A percentile compares a stretch with the other conserved stretches of the same genome.
Conservation (phyloP, 2,888 invertebrate genomes). For the Amphipoea oculea region DNA sequence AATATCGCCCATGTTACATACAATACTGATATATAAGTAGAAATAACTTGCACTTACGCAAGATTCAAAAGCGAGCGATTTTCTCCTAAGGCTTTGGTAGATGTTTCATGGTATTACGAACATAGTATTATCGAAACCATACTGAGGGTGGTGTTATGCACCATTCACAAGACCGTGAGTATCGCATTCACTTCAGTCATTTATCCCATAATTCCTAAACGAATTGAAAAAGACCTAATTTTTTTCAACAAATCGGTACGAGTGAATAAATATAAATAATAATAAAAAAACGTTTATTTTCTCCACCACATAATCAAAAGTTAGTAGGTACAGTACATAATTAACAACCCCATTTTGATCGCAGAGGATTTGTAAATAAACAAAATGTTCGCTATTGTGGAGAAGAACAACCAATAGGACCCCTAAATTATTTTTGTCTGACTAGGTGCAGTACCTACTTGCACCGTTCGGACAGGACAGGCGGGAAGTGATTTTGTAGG, state of each 20-base stretch:
- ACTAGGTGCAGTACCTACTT: background rate
- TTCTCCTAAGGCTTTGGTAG: background rate
- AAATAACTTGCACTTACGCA: background rate
- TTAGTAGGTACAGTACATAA: too few relatives aligned
- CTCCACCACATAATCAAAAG: too few relatives aligned
- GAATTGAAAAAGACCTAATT: background rate
- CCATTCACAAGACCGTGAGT: background rate
- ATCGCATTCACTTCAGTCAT: background rate
- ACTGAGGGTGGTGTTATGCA: background rate
- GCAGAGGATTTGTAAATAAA: background rate
- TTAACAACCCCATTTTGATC: background rate
- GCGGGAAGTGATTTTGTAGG: too few relatives aligned
- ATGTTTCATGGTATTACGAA: background rate
- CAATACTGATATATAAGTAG: background rate
- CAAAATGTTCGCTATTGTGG: background rate
- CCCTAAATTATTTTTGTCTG: background rate
- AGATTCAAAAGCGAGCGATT: background rate
- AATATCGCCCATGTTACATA: background rate
- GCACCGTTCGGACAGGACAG: background rate
- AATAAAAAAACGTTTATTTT: too few relatives aligned
- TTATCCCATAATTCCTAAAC: background rate
- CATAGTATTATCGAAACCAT: background rate
- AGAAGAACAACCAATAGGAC: background rate
- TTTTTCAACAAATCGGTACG: background rate
- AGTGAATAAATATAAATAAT: background rate